These are phyloP conservation scores for Phymanthus crucifer DNA, from an alignment of 92 coral and sea anemone species.

Conservation along the genomic window DNA sequence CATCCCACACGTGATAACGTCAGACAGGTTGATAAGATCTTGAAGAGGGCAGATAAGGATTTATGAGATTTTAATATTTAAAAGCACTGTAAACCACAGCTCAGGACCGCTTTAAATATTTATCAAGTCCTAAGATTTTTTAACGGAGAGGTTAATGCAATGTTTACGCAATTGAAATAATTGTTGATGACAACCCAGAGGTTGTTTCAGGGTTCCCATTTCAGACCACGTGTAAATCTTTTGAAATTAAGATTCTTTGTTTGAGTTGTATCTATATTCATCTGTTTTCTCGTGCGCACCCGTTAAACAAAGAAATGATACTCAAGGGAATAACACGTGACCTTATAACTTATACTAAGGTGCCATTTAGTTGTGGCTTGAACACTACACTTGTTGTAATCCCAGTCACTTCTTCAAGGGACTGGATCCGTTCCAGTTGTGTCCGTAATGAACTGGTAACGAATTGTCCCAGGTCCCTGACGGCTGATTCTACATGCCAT, in stretches of 20 bases:
- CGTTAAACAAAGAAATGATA: no score
- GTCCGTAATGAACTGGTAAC: constrained; percentile 43
- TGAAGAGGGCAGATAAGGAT: background rate
- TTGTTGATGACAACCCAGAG: no score
- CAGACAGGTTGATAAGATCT: background rate
- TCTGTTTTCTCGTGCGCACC: no score
- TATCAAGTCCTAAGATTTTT: background rate
- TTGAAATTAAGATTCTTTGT: no score
- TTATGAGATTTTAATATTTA: background rate
- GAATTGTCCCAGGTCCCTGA: constrained; percentile 53
- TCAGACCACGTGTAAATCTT: no score
- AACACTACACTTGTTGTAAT: background rate
- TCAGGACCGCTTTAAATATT: background rate
- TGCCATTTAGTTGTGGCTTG: background rate
- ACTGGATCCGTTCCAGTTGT: constrained; percentile 26
- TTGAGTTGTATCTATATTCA: no score
- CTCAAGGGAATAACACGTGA: no score
- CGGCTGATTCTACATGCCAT: constrained; percentile 78
- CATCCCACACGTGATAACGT: background rate
- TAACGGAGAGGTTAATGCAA: background rate
- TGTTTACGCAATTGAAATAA: background rate
- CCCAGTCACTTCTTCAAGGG: constrained; percentile 10
- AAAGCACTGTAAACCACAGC: background rate
- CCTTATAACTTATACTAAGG: background rate
- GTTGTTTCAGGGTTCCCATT: no score